phyloP scores from a whole-genome alignment of 2,797 vertebrate genomes.

The Crocodylus rhombifer region DNA sequence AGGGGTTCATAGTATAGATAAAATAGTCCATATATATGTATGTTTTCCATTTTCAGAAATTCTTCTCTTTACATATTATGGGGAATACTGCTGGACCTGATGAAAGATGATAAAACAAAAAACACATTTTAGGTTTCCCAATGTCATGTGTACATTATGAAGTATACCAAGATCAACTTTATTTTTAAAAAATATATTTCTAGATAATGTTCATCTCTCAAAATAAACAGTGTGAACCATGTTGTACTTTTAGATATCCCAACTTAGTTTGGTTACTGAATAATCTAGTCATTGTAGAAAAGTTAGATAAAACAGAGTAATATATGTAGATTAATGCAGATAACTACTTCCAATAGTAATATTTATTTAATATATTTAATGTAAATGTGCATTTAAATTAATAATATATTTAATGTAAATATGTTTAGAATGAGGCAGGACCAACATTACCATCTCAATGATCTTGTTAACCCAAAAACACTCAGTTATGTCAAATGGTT shows the following conservation, averaged over 20 bases:
- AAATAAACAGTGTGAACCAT: neutral
- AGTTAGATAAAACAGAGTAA: slow-evolving; percentile 68
- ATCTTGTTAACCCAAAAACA: neutral
- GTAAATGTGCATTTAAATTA: neutral
- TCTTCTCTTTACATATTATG: neutral
- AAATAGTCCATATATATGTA: neutral
- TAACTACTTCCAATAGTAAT: slow-evolving; percentile 64
- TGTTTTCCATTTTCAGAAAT: neutral
- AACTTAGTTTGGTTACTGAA: neutral
- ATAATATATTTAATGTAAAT: slow-evolving; percentile 28
- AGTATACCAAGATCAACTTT: neutral
- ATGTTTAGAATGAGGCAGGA: slow-evolving; percentile 59
- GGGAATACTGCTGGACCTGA: neutral
- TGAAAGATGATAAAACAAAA: rapidly evolving
- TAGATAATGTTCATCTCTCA: neutral
- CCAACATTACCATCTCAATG: slow-evolving; percentile 53
- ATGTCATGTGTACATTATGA: neutral
- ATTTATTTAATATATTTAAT: no score
- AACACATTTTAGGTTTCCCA: neutral
- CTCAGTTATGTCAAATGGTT: no score
- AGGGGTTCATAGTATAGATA: neutral
- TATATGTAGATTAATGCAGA: slow-evolving; percentile 70
- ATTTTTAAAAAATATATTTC: neutral
- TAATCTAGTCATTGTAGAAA: slow-evolving; percentile 68
- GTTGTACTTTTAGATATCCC: neutral